Conservation (phyloP, 2,113 vertebrate species). For the Aepyceros melampus region DNA sequence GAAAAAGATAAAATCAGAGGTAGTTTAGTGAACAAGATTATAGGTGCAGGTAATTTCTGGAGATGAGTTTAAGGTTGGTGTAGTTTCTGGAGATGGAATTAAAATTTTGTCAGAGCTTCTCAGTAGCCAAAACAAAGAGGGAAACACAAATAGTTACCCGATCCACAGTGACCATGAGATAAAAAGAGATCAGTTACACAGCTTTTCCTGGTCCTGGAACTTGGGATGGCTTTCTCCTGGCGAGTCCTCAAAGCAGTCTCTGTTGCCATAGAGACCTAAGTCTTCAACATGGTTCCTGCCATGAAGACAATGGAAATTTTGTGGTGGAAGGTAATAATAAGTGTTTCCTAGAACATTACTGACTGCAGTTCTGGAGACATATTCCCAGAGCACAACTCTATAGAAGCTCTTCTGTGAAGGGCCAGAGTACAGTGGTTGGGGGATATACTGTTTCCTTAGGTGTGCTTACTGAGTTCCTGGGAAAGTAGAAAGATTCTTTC, state of each 20-base stretch:
- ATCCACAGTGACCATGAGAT: conserved; percentile 26
- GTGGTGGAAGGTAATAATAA: not conserved
- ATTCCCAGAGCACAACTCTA: not conserved
- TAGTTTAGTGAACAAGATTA: not conserved
- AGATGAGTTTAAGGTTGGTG: not conserved
- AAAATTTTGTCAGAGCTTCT: conserved; percentile 21
- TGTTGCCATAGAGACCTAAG: conserved; percentile 19
- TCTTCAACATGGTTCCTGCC: not conserved
- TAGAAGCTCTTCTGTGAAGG: not conserved
- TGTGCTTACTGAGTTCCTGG: not conserved
- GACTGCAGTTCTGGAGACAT: not conserved
- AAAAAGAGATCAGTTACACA: conserved; percentile 37
- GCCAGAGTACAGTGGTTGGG: not conserved
- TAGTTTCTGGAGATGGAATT: not conserved
- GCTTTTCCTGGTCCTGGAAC: conserved; percentile 47
- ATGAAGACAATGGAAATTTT: conserved; percentile 1
- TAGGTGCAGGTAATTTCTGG: not conserved
- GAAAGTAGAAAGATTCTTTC: not conserved
- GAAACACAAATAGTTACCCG: not conserved
- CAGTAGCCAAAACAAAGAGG: conserved; percentile 42
- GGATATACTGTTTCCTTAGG: not conserved
- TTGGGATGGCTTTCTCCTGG: conserved; percentile 35
- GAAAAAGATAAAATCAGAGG: not conserved
- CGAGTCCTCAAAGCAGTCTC: not conserved
- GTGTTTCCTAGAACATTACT: conserved; percentile 1